phyloP scores from a whole-genome alignment of 2,888 invertebrate species.

The Polydrusus tereticollis region DNA sequence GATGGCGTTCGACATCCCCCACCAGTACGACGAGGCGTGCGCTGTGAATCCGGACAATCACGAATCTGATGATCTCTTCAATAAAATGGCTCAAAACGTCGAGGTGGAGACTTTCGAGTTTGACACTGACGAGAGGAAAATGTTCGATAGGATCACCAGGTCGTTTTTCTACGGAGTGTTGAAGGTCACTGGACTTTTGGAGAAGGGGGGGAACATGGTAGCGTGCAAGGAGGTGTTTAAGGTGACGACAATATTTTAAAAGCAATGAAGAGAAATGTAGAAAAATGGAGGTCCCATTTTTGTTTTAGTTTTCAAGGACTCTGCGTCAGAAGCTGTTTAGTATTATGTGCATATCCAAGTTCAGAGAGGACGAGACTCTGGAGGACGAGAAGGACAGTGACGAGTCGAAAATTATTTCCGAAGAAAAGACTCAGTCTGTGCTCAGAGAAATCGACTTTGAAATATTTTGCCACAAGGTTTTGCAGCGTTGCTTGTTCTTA shows the following conservation, averaged over 20 bases:
- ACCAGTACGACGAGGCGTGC: slow-evolving; percentile 64
- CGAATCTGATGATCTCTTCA: slow-evolving; percentile 60
- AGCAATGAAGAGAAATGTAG: not conserved
- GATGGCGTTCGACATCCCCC: slow-evolving; percentile 61
- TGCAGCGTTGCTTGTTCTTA: slow-evolving; percentile 69
- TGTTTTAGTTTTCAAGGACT: slow-evolving; percentile 32
- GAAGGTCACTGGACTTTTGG: slow-evolving; percentile 70
- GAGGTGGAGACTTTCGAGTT: slow-evolving; percentile 68
- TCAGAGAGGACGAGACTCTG: slow-evolving; percentile 50
- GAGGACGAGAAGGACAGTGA: slow-evolving; percentile 51
- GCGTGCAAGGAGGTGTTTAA: slow-evolving; percentile 35
- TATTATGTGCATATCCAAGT: slow-evolving; percentile 54
- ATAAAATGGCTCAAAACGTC: slow-evolving; percentile 64
- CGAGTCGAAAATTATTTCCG: slow-evolving; percentile 42
- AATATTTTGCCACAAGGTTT: slow-evolving; percentile 65
- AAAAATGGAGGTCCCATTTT: not conserved
- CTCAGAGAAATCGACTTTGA: slow-evolving; percentile 55
- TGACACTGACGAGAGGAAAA: slow-evolving; percentile 66
- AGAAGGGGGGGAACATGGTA: slow-evolving; percentile 56
- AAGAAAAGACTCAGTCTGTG: slow-evolving; percentile 43
- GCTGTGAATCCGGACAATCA: slow-evolving; percentile 53
- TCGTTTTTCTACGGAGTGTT: slow-evolving; percentile 69
- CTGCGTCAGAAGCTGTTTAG: slow-evolving; percentile 61
- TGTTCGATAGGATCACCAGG: slow-evolving; percentile 68
- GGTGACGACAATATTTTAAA: slow-evolving; percentile 9